Conservation (phyloP, 2,888 invertebrate species). For the Brachypterus glaber region DNA sequence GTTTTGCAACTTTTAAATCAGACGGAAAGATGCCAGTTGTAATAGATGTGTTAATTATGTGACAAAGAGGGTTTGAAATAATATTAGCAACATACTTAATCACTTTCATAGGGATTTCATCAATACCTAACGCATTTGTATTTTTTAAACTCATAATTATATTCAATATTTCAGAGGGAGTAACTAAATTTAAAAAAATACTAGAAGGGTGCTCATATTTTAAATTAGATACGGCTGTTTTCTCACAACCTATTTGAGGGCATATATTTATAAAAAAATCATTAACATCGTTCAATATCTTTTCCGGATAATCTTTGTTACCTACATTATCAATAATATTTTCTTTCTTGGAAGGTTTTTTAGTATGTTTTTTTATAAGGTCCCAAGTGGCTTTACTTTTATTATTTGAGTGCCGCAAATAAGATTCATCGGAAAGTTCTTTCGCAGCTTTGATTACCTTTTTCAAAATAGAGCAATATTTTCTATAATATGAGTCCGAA, state of each 20-base stretch:
- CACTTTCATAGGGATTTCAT: constrained; percentile 11
- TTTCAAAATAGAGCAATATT: background rate
- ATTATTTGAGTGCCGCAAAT: background rate
- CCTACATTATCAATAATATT: background rate
- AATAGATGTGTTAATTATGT: constrained; percentile 8
- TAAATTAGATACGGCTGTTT: background rate
- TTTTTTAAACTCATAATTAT: constrained; percentile 10
- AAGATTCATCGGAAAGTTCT: background rate
- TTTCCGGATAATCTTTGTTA: background rate
- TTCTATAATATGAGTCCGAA: background rate
- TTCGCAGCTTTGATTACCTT: background rate
- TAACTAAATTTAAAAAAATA: constrained; percentile 4
- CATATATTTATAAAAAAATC: constrained; percentile 8
- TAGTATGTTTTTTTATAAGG: background rate
- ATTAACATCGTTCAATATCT: constrained; percentile 5
- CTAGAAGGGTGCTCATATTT: background rate
- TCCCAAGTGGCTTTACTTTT: constrained; percentile 1
- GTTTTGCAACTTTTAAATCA: constrained; percentile 3
- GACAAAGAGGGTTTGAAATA: constrained; percentile 6
- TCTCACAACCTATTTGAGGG: constrained; percentile 4
- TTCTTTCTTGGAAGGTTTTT: background rate
- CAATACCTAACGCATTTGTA: constrained; percentile 8
- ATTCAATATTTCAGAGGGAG: too few relatives aligned
- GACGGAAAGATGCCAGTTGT: constrained; percentile 10
- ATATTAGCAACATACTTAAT: constrained; percentile 7